Evolutionary conservation across 2,797 vertebrate species (phyloP).

Genomic region (Tapera naevia): DNA sequence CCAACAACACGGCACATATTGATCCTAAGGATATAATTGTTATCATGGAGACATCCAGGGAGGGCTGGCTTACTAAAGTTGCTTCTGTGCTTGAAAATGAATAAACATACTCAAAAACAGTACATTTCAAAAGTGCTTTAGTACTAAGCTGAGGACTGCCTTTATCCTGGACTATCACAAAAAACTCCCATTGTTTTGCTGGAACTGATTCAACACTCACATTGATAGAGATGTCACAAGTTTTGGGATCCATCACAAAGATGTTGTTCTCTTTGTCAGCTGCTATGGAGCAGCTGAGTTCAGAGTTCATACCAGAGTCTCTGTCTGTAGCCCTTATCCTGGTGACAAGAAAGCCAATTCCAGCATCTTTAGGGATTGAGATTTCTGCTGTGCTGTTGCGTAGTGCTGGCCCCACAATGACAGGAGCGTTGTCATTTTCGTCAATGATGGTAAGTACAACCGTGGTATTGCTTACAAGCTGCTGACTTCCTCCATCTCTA

Average conservation of each 20-base stretch:
- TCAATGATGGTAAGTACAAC: slow-evolving; percentile 91
- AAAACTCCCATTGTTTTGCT: slow-evolving; percentile 85
- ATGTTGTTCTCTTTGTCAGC: slow-evolving; percentile 87
- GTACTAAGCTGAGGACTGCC: slow-evolving; percentile 87
- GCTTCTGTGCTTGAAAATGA: slow-evolving; percentile 81
- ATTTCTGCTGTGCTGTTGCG: slow-evolving; percentile 91
- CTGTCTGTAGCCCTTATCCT: slow-evolving; percentile 88
- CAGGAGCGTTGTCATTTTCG: slow-evolving; percentile 92
- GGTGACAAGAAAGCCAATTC: slow-evolving; percentile 85
- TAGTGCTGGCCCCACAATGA: slow-evolving; percentile 86
- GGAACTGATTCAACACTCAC: slow-evolving; percentile 84
- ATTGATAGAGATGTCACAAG: slow-evolving; percentile 94
- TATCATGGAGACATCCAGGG: slow-evolving; percentile 90
- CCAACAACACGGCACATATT: slow-evolving; percentile 88
- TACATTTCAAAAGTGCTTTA: slow-evolving; percentile 84
- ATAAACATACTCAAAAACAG: slow-evolving; percentile 83
- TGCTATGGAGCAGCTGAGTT: slow-evolving; percentile 88
- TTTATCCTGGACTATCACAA: slow-evolving; percentile 89
- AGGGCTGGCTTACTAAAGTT: slow-evolving; percentile 78
- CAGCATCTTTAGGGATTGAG: slow-evolving; percentile 87
- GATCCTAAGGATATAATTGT: slow-evolving; percentile 93
- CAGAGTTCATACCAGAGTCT: slow-evolving; percentile 93
- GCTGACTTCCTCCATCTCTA: slow-evolving; percentile 86
- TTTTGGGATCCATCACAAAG: slow-evolving; percentile 88
- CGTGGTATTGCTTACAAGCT: slow-evolving; percentile 86